These are phyloP conservation scores for Drosophila novamexicana DNA, from an alignment of 1,140 invertebrate species.

Conservation along the genomic window DNA sequence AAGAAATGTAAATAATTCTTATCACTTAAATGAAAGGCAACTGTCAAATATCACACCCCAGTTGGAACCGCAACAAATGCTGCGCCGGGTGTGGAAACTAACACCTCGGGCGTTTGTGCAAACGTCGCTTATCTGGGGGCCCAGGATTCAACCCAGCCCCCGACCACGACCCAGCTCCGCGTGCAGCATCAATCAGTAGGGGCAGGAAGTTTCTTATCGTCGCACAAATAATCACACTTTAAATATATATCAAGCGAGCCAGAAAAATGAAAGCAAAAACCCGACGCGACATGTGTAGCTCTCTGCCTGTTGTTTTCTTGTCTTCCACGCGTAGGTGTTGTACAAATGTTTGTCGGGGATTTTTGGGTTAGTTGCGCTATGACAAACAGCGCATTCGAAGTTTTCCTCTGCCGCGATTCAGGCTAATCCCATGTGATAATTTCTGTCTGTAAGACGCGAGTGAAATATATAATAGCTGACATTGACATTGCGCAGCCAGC, in stretches of 20 bases:
- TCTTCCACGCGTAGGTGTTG: constrained; percentile 63
- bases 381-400: constrained; percentile 52
- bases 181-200: constrained; percentile 45
- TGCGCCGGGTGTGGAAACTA: constrained; percentile 61
- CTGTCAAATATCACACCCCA: constrained; percentile 76
- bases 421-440: constrained; percentile 75
- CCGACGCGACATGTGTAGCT: constrained; percentile 39
- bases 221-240: constrained; percentile 42
- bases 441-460: constrained; percentile 44
- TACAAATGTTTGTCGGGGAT: constrained; percentile 73
- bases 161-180: not conserved
- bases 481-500: constrained; percentile 66
- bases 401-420: constrained; percentile 56
- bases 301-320: constrained; percentile 24
- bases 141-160: constrained; percentile 21
- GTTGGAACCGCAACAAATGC: constrained; percentile 49
- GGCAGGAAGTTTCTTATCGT: constrained; percentile 65
- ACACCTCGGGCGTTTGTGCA: constrained; percentile 59
- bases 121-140: constrained; percentile 62
- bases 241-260: constrained; percentile 44
- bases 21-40: constrained; percentile 60
- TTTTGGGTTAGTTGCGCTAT: constrained; percentile 37
- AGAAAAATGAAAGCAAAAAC: constrained; percentile 47
- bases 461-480: constrained; percentile 64
- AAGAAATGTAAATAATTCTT: constrained; percentile 77